Evolutionary conservation across 2,888 invertebrate genomes (phyloP).

Genomic region (Rhingia campestris): DNA sequence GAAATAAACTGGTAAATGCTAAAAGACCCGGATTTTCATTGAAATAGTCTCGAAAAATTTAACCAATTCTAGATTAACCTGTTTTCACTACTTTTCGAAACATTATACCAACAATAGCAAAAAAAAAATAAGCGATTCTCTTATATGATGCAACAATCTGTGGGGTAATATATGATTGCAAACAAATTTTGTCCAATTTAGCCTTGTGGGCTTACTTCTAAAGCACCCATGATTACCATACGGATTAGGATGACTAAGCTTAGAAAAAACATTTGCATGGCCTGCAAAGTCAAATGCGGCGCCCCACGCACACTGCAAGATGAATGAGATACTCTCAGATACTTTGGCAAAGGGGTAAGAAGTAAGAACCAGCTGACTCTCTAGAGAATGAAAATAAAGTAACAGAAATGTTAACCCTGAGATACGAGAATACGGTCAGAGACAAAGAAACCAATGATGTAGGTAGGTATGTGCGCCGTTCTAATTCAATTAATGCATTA

Average conservation of each 20-base stretch:
- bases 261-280: conserved; percentile 11
- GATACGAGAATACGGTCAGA: conserved; percentile 54
- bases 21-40: conserved; percentile 37
- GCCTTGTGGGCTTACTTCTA: conserved; percentile 1
- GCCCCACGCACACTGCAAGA: conserved; percentile 7
- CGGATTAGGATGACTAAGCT: conserved; percentile 29
- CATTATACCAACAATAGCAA: background rate
- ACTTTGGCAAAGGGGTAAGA: background rate
- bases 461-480: conserved; percentile 34
- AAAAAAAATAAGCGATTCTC: background rate
- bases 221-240: conserved; percentile 3
- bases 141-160: conserved; percentile 11
- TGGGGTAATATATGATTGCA: conserved; percentile 26
- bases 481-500: conserved; percentile 57
- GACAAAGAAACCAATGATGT: conserved; percentile 48
- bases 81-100: conserved; percentile 6
- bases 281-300: conserved; percentile 1
- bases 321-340: background rate
- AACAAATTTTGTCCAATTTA: conserved; percentile 4
- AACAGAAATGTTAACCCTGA: conserved; percentile 56
- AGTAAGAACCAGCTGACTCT: conserved; percentile 30
- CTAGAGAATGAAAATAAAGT: conserved; percentile 10
- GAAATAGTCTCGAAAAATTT: conserved; percentile 1
- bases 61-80: conserved; percentile 26
- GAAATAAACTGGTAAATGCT: conserved; percentile 31